Base-by-base conservation (phyloP, 1,140 invertebrate species). In the Bombus difficillimus region DNA sequence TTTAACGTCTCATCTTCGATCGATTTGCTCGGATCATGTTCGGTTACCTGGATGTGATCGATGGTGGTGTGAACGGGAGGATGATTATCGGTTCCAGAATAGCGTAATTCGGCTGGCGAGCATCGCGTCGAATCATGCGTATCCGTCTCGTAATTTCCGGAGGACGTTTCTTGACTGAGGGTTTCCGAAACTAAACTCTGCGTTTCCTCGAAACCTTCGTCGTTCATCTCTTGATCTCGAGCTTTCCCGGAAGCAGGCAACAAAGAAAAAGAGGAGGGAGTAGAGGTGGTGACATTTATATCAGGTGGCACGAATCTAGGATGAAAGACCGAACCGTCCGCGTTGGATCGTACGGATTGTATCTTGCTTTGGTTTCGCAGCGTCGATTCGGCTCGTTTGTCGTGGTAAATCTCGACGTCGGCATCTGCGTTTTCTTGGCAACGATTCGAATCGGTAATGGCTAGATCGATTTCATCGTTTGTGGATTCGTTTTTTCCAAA, bases 161-260 rank as follows among this genome's bases (percentile, higher is more conserved):
- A 97, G 0, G 97, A 97, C 6, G 97, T 97, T 80, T 97, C 97
- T 85, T 98, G 97, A 72, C 97, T 98, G 2, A 97, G 96, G 2
- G 97, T 98, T 92, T 98, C 98, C 0, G 98, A 98, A 73, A 98
- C 97, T 41, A 98, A 95, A 88, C 97, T 98, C 87, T 98, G 97
- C 0, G 97, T 98, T 95, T 98, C 98, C 93, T 98, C 98, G 91
- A 98, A 98, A 15, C 98, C 98, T 95, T 98, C 98, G 92, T 98
- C 98, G 88, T 98, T 97, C 66, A 97, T 91, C 87, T 98, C 97
- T 86, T 97, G 96, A 82, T 97, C 97, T 25, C 95, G 96, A 62
- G 93, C 91, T 92, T 89, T 96, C 0, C 76, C 83, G 0, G 78
- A 69, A 0, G 82, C 32, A 0, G 77, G 59, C 6, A 88, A 77